Percentiles rank a stretch among this genome's conserved stretches.
Conservation (phyloP, 2,888 invertebrate genomes). For the Agrotis exclamationis region DNA sequence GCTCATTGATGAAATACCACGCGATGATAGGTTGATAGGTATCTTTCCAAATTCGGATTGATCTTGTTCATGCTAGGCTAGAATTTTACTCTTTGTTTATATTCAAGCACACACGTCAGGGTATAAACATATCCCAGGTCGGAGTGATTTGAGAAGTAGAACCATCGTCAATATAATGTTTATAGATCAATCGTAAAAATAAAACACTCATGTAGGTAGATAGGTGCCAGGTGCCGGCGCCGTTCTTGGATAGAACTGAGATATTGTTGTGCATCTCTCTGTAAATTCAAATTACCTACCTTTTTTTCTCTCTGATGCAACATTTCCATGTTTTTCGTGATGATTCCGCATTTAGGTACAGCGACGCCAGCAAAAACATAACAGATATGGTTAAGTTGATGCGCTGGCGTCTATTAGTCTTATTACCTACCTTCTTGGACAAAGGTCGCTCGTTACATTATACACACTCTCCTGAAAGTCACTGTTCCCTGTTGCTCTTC, state of each 20-base stretch:
- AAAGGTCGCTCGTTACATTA: background rate
- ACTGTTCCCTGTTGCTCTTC: background rate
- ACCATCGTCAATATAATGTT: background rate
- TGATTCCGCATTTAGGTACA: background rate
- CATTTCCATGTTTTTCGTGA: slow-evolving; percentile 19
- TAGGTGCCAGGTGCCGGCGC: too few species aligned
- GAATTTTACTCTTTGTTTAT: background rate
- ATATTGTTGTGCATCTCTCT: background rate
- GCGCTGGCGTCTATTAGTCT: too few species aligned
- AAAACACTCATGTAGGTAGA: background rate
- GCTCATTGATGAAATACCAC: background rate
- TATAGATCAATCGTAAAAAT: background rate
- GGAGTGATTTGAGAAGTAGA: background rate
- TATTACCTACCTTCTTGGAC: background rate
- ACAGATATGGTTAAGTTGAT: too few species aligned
- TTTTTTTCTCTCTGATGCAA: background rate
- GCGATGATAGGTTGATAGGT: too few species aligned
- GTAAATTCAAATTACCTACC: slow-evolving; percentile 4
- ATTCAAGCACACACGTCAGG: too few species aligned
- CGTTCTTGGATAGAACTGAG: background rate
- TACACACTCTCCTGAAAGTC: background rate
- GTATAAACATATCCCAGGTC: too few species aligned
- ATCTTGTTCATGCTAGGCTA: background rate
- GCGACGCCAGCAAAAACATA: too few species aligned
- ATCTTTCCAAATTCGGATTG: background rate